phyloP scores from a whole-genome alignment of 2,113 vertebrate genomes.

The Athene noctua region DNA sequence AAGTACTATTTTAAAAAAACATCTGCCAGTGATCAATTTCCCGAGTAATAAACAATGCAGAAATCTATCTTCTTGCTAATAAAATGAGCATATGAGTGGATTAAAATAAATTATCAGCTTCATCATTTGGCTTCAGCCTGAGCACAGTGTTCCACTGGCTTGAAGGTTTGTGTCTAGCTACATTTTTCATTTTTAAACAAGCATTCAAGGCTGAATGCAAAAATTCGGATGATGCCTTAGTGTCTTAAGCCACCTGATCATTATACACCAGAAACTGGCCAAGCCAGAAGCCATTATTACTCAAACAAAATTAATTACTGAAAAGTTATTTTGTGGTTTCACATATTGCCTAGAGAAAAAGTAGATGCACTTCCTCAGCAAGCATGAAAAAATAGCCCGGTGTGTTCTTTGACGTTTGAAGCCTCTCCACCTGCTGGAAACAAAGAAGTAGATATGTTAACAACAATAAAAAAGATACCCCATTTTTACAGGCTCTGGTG shows the following conservation, averaged over 20 bases:
- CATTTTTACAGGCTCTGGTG: neutral
- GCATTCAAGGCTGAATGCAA: conserved; percentile 4
- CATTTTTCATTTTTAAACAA: conserved; percentile 28
- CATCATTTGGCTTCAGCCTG: neutral
- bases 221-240: neutral
- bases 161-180: neutral
- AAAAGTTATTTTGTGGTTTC: neutral
- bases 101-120: neutral
- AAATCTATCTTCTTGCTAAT: neutral
- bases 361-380: neutral
- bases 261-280: neutral
- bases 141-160: neutral
- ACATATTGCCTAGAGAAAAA: neutral
- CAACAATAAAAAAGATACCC: neutral
- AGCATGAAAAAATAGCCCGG: neutral
- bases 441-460: neutral
- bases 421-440: conserved; percentile 6
- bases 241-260: neutral
- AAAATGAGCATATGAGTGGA: neutral
- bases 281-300: neutral
- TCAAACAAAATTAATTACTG: conserved; percentile 38
- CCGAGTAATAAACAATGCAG: neutral
- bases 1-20: neutral
- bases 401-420: neutral
- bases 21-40: neutral